These are phyloP conservation scores for Stigmatopora nigra DNA, from an alignment of 2,113 vertebrate species.

Conservation along the genomic window DNA sequence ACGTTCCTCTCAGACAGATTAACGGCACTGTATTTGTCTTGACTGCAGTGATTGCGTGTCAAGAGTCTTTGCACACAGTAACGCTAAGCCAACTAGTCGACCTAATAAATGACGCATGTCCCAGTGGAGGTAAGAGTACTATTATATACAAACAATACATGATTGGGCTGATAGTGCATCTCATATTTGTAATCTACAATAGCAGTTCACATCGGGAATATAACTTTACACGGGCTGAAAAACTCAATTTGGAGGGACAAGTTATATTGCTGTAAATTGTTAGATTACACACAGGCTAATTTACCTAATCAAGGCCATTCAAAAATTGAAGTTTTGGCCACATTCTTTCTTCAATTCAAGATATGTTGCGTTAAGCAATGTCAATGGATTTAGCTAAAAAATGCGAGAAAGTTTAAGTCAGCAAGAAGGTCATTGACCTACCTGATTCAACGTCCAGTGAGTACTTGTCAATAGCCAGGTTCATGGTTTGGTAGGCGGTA, in stretches of 20 bases:
- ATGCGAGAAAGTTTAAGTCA: not conserved
- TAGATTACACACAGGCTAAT: no score
- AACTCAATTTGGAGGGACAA: not conserved
- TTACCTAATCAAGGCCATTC: not conserved
- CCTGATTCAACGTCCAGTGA: slow-evolving; percentile 93
- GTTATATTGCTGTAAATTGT: no score
- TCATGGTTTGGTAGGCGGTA: slow-evolving; percentile 90
- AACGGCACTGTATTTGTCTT: slow-evolving; percentile 26
- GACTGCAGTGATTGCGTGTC: not conserved
- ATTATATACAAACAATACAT: not conserved
- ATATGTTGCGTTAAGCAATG: not conserved
- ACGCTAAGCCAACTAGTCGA: not conserved
- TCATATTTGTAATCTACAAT: not conserved
- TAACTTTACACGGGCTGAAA: not conserved
- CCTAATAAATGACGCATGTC: not conserved
- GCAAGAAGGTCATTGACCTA: slow-evolving; percentile 35
- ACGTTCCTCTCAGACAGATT: slow-evolving; percentile 51
- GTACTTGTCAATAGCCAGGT: slow-evolving; percentile 89
- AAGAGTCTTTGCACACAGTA: slow-evolving; percentile 2
- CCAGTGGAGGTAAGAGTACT: not conserved
- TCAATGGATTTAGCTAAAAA: not conserved
- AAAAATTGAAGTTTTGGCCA: not conserved
- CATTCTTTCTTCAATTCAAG: not conserved
- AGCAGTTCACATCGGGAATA: not conserved
- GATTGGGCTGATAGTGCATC: not conserved